Conservation (phyloP, 1,140 invertebrate genomes). For the Laupala kohalensis region DNA sequence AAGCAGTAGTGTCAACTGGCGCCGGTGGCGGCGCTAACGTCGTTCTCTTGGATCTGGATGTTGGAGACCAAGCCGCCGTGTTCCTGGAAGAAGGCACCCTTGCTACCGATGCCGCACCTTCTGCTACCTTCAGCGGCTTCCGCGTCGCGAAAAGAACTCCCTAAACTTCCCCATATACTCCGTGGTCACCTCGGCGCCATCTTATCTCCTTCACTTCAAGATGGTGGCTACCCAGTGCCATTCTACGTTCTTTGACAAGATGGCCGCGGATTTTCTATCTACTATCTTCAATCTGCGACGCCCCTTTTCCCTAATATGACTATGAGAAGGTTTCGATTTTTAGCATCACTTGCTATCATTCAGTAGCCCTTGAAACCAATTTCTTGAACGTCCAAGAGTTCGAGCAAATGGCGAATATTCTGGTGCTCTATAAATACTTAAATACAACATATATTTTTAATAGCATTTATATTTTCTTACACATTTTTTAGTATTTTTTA, state of each 20-base stretch:
- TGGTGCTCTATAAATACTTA: too few relatives aligned
- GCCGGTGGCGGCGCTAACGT: slow-evolving; percentile 6
- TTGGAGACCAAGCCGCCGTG: slow-evolving; percentile 11
- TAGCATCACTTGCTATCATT: too few relatives aligned
- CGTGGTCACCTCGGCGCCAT: background rate
- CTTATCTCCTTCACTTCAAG: background rate
- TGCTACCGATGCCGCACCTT: background rate
- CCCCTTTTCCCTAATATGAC: too few relatives aligned
- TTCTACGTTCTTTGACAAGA: too few relatives aligned
- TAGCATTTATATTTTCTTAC: background rate
- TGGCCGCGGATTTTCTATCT: too few relatives aligned
- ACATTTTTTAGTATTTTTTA: background rate
- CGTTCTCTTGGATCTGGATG: slow-evolving; percentile 12
- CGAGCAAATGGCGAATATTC: too few relatives aligned
- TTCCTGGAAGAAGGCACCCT: slow-evolving; percentile 7
- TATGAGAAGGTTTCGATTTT: too few relatives aligned
- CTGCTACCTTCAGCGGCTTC: slow-evolving; percentile 10
- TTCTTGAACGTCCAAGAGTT: too few relatives aligned
- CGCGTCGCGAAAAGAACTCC: slow-evolving; percentile 10
- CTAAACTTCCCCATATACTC: background rate
- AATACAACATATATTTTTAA: too few relatives aligned
- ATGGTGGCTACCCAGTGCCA: background rate
- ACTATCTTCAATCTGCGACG: too few relatives aligned
- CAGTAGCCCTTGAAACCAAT: too few relatives aligned
- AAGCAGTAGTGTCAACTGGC: slow-evolving; percentile 4